Conservation (phyloP, 2,888 invertebrate species). For the Cheilosia variabilis region DNA sequence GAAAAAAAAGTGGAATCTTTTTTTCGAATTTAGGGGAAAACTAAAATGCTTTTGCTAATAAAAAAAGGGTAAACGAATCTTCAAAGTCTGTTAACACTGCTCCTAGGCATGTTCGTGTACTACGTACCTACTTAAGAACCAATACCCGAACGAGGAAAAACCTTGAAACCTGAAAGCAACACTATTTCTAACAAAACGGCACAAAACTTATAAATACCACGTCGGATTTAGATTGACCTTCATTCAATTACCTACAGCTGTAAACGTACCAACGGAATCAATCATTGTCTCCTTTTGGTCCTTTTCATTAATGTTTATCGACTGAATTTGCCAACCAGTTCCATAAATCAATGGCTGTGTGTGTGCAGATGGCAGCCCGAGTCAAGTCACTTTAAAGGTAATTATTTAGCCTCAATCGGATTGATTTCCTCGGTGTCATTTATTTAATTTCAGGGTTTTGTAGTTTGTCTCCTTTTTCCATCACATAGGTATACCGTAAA, state of each 20-base stretch:
- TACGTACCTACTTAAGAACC: too few species aligned
- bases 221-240: neutral
- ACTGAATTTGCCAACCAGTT: conserved; percentile 40
- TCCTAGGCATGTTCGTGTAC: too few species aligned
- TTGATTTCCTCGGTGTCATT: conserved; percentile 54
- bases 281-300: conserved; percentile 27
- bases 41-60: too few species aligned
- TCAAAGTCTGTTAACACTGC: too few species aligned
- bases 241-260: neutral
- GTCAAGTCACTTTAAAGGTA: conserved; percentile 53
- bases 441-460: conserved; percentile 38
- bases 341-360: conserved; percentile 49
- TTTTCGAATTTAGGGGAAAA: too few species aligned
- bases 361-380: conserved; percentile 19
- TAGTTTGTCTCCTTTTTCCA: conserved; percentile 5
- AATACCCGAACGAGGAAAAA: too few species aligned
- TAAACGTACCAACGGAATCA: conserved; percentile 4
- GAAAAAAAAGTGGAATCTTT: too few species aligned
- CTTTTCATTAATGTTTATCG: conserved; percentile 50
- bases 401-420: conserved; percentile 63
- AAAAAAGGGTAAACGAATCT: too few species aligned
- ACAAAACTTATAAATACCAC: too few species aligned
- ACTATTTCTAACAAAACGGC: too few species aligned
- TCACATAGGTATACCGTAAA: neutral
- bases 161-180: too few species aligned